phyloP scores from a whole-genome alignment of 2,797 vertebrate species.

The Austrolebias charrua region DNA sequence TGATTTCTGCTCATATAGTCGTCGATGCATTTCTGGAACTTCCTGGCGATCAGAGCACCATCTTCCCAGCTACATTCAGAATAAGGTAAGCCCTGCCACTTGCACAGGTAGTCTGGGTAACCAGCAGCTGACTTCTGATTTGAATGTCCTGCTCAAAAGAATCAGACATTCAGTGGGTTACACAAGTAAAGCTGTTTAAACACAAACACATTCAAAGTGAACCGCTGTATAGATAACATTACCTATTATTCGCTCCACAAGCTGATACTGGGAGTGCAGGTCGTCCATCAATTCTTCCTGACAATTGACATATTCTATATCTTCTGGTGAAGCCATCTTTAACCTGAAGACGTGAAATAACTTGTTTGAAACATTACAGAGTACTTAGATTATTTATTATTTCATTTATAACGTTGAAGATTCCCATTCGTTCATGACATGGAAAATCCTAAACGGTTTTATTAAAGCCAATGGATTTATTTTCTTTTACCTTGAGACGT shows the following conservation, averaged over 20 bases:
- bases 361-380: too few species aligned
- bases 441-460: too few species aligned
- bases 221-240: slow-evolving; percentile 8
- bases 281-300: slow-evolving; percentile 97
- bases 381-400: too few species aligned
- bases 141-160: slow-evolving; percentile 87
- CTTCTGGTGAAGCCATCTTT: slow-evolving; percentile 94
- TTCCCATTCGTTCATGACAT: too few species aligned
- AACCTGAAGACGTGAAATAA: slow-evolving; percentile 77
- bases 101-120: slow-evolving; percentile 97
- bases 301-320: slow-evolving; percentile 97
- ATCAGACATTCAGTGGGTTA: neutral
- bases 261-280: slow-evolving; percentile 95
- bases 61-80: slow-evolving; percentile 99
- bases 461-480: too few species aligned
- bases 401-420: too few species aligned
- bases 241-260: slow-evolving; percentile 98
- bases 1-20: slow-evolving; percentile 96
- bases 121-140: slow-evolving; percentile 98
- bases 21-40: slow-evolving; percentile 93
- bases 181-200: neutral
- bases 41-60: slow-evolving; percentile 91
- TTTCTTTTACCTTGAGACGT: too few species aligned
- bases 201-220: neutral
- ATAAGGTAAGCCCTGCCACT: slow-evolving; percentile 97